phyloP scores from a whole-genome alignment of 2,113 vertebrate species.

The Octodon degus region DNA sequence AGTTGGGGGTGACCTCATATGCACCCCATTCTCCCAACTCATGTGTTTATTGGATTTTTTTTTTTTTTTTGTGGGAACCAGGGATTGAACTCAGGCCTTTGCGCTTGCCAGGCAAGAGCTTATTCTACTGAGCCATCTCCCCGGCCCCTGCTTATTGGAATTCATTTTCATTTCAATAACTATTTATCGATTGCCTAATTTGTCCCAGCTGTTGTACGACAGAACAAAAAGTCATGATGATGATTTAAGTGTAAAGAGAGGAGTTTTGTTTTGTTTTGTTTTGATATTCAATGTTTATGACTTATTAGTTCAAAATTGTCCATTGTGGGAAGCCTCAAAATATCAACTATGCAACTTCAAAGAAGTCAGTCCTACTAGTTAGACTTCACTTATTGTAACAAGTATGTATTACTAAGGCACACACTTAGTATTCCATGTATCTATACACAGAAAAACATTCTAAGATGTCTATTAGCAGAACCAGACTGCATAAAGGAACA shows the following conservation, averaged over 20 bases:
- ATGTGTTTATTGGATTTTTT: not conserved
- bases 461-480: too few relatives aligned
- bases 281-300: too few relatives aligned
- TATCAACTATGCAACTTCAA: not conserved
- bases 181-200: not conserved
- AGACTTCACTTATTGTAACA: not conserved
- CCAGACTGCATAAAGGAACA: too few relatives aligned
- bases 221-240: not conserved
- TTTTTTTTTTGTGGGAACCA: too few relatives aligned
- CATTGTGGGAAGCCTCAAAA: not conserved
- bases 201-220: not conserved
- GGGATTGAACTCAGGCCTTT: too few relatives aligned
- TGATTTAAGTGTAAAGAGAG: constrained; percentile 1
- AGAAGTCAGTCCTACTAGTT: not conserved
- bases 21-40: not conserved
- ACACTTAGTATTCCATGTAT: not conserved
- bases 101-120: too few relatives aligned
- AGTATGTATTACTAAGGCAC: not conserved
- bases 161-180: not conserved
- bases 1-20: not conserved
- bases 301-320: too few relatives aligned
- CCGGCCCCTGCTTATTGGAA: too few relatives aligned
- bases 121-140: too few relatives aligned
- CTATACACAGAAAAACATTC: not conserved
- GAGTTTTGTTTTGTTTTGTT: too few relatives aligned